Evolutionary conservation across 1,140 invertebrate species (phyloP).

Genomic region (Artemia franciscana): DNA sequence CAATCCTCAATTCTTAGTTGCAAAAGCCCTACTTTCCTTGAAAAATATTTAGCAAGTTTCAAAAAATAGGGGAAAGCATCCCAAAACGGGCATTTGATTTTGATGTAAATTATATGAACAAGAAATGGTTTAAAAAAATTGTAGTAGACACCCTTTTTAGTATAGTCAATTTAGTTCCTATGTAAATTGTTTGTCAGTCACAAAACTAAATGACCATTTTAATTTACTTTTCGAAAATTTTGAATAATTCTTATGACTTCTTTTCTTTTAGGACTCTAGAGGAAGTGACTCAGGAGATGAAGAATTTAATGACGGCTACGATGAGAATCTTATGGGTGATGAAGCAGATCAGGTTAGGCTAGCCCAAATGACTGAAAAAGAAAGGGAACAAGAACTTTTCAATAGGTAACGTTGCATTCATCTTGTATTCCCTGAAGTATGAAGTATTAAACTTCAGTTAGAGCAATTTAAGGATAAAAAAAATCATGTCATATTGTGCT

Average conservation of each 20-base stretch:
- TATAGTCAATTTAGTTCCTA: neutral
- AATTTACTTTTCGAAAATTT: neutral
- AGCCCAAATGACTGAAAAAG: constrained; percentile 83
- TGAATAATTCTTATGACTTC: neutral
- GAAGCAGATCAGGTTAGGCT: constrained; percentile 72
- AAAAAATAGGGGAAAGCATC: no score
- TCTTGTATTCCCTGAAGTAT: no score
- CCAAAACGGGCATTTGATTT: neutral
- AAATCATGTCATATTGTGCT: no score
- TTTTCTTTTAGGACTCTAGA: neutral
- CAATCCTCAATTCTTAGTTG: no score
- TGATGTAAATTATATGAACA: neutral
- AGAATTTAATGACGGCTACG: constrained; percentile 61
- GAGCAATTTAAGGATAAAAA: no score
- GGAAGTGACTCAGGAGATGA: constrained; percentile 28
- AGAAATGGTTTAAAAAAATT: neutral
- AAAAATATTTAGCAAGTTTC: no score
- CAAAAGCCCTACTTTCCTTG: no score
- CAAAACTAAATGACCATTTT: no score
- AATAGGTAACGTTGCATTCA: constrained; percentile 29
- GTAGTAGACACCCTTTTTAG: neutral
- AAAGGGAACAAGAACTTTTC: constrained; percentile 88
- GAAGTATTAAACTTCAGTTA: no score
- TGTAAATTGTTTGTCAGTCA: neutral
- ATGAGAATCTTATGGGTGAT: constrained; percentile 91